A percentile compares a stretch with the other conserved stretches of the same genome.
phyloP scores from a whole-genome alignment of 2,888 invertebrate species.

The Nemotelus pantherinus region DNA sequence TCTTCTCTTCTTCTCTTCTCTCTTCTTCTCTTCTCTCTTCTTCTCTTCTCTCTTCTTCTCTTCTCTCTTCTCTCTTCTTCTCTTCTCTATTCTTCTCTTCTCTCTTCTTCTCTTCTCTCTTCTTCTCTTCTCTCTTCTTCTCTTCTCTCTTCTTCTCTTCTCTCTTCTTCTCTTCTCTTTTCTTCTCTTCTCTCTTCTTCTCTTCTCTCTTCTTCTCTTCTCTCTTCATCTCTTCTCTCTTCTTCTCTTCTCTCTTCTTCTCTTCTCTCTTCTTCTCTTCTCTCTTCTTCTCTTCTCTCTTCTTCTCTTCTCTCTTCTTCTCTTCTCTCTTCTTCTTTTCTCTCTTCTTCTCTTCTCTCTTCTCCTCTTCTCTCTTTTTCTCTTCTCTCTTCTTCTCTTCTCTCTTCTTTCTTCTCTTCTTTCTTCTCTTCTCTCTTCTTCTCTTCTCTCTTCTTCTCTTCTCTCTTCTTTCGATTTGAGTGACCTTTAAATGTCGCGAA shows the following conservation, averaged over 20 bases:
- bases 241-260: not conserved
- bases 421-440: not conserved
- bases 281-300: not conserved
- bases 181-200: not conserved
- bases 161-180: not conserved
- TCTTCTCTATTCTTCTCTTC: not conserved
- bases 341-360: not conserved
- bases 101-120: not conserved
- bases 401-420: not conserved
- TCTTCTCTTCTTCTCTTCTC: not conserved
- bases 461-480: not conserved
- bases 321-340: not conserved
- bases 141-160: not conserved
- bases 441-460: not conserved
- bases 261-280: not conserved
- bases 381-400: not conserved
- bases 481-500: no score
- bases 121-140: not conserved
- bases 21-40: not conserved
- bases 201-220: not conserved
- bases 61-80: not conserved
- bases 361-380: not conserved
- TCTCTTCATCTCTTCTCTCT: not conserved
- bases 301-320: not conserved
- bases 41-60: not conserved